Evolutionary conservation across 2,797 vertebrate species (phyloP).

Genomic region (Astyanax mexicanus): DNA sequence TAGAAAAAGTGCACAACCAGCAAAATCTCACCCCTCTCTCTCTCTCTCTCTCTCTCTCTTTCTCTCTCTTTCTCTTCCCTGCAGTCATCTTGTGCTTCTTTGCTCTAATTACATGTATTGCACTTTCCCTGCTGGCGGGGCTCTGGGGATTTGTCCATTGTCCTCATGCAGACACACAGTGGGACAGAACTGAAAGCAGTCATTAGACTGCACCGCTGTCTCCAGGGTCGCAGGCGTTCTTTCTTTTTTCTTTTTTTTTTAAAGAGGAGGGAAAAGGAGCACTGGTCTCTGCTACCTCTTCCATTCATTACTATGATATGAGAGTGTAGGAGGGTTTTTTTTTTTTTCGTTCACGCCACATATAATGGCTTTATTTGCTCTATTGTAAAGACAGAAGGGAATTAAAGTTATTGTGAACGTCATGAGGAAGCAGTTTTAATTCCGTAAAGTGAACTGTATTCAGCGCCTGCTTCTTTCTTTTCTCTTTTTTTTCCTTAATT

Average conservation of each 20-base stretch:
- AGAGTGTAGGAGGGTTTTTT: conserved; percentile 70
- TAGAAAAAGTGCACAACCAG: conserved; percentile 48
- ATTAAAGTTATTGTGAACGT: conserved; percentile 77
- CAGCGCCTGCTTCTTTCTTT: conserved; percentile 61
- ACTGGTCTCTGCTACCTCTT: conserved; percentile 68
- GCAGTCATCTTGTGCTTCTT: conserved; percentile 11
- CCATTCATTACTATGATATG: conserved; percentile 69
- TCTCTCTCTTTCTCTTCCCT: neutral
- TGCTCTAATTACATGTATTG: conserved; percentile 62
- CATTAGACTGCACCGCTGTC: conserved; percentile 76
- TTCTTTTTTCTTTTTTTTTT: no score
- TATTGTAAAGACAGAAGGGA: conserved; percentile 64
- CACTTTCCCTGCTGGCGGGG: conserved; percentile 47
- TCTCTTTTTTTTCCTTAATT: conserved; percentile 74
- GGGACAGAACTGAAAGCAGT: conserved; percentile 63
- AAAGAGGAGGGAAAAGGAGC: conserved; percentile 66
- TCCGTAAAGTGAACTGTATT: conserved; percentile 83
- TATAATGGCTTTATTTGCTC: conserved; percentile 82
- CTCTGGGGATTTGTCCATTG: conserved; percentile 51
- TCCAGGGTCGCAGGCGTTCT: conserved; percentile 71
- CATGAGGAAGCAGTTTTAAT: conserved; percentile 83
- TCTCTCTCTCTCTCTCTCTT: neutral
- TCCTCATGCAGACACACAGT: conserved; percentile 51
- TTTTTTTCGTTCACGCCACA: conserved; percentile 69
- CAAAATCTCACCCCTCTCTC: conserved; percentile 30